phyloP scores from a whole-genome alignment of 53 echinoderm and acorn worm genomes.

The Temnopleurus reevesii region DNA sequence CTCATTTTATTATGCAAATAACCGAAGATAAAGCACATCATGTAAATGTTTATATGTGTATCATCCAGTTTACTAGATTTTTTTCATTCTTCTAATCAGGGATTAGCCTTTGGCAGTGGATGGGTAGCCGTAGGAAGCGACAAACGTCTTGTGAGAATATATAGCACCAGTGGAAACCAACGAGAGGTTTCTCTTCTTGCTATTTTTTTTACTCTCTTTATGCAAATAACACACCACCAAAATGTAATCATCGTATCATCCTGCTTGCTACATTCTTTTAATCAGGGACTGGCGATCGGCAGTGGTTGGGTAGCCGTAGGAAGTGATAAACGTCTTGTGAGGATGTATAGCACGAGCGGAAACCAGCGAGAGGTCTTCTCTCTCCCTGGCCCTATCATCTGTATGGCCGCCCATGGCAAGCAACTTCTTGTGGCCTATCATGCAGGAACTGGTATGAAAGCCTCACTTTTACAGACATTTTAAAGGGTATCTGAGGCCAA shows the following conservation, averaged over 20 bases:
- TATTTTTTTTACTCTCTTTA: too few species aligned
- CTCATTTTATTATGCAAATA: too few species aligned
- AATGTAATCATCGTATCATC: too few species aligned
- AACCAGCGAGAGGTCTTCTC: conserved; percentile 78
- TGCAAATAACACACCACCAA: too few species aligned
- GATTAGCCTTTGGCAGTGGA: conserved; percentile 69
- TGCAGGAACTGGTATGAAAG: conserved; percentile 73
- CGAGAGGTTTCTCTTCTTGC: too few species aligned
- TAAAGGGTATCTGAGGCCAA: too few species aligned
- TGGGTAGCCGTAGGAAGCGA: conserved; percentile 93
- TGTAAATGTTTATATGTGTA: too few species aligned
- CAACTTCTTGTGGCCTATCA: conserved; percentile 85
- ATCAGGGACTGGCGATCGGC: conserved; percentile 74
- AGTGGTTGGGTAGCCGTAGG: conserved; percentile 83
- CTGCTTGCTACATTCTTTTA: too few species aligned
- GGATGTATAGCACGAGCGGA: conserved; percentile 84
- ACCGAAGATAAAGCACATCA: too few species aligned
- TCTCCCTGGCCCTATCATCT: conserved; percentile 88
- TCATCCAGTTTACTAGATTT: too few species aligned
- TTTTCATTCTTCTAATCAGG: conserved; percentile 54
- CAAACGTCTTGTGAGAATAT: conserved; percentile 80
- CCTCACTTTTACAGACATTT: background rate
- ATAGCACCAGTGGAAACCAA: conserved; percentile 88
- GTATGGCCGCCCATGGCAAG: conserved; percentile 81
- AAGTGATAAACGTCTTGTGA: conserved; percentile 87